Conservation (phyloP, 2,797 vertebrate genomes). For the Agapornis canus region DNA sequence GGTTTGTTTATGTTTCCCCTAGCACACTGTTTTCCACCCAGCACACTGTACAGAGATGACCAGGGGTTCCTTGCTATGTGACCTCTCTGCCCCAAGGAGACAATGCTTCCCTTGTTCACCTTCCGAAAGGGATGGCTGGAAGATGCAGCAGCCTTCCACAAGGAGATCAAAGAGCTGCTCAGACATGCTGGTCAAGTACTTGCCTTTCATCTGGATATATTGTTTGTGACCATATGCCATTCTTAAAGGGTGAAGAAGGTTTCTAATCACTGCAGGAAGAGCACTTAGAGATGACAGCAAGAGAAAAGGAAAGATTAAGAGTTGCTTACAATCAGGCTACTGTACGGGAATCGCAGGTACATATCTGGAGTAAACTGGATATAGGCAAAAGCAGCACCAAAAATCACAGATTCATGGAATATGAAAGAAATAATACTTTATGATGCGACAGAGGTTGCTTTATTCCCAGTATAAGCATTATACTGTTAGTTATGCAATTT, state of each 20-base stretch:
- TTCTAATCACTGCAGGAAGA: slow-evolving; percentile 61
- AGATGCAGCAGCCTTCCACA: slow-evolving; percentile 42
- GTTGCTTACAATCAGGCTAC: neutral
- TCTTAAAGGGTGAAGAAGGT: slow-evolving; percentile 27
- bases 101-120: slow-evolving; percentile 62
- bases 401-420: neutral
- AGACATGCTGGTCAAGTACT: slow-evolving; percentile 31
- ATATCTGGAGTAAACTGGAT: neutral
- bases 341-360: neutral
- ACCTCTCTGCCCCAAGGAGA: slow-evolving; percentile 53
- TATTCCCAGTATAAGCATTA: neutral
- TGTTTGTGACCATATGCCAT: slow-evolving; percentile 39
- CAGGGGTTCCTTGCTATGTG: neutral
- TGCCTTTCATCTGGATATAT: slow-evolving; percentile 70
- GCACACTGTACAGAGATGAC: neutral
- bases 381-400: neutral
- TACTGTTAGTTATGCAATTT: neutral
- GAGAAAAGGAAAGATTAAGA: slow-evolving; percentile 43
- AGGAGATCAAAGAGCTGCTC: slow-evolving; percentile 69
- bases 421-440: neutral
- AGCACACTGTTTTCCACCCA: neutral
- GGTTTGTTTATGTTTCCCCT: neutral
- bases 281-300: slow-evolving; percentile 25
- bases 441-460: neutral
- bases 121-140: slow-evolving; percentile 17